Percentiles rank a stretch among this genome's conserved stretches.
Conservation (phyloP, 2,888 invertebrate genomes). For the Pristionchus arcanus region DNA sequence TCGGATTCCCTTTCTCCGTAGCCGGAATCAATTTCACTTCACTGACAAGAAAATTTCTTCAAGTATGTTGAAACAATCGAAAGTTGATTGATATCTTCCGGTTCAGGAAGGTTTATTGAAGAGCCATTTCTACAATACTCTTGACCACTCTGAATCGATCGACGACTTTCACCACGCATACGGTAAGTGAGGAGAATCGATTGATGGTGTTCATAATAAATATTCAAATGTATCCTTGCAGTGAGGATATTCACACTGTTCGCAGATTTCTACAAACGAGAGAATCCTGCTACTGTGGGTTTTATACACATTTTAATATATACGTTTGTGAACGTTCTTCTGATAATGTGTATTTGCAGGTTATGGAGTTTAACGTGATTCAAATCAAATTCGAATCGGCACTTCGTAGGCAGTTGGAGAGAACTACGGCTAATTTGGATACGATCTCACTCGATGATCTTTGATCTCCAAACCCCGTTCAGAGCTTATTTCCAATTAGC, state of each 20-base stretch:
- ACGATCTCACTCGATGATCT: conserved; percentile 42
- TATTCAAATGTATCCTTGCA: conserved; percentile 16
- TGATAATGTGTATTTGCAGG: neutral
- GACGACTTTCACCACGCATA: conserved; percentile 52
- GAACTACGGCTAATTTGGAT: conserved; percentile 36
- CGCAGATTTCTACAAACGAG: conserved; percentile 28
- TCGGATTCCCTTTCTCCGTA: conserved; percentile 53
- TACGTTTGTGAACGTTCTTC: neutral
- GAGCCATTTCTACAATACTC: conserved; percentile 53
- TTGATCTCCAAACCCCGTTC: neutral
- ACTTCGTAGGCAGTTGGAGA: neutral
- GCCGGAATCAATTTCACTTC: conserved; percentile 55
- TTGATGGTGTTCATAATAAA: neutral
- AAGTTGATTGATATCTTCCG: neutral
- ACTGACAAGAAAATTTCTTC: conserved; percentile 46
- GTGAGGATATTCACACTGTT: conserved; percentile 43
- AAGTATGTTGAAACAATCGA: neutral
- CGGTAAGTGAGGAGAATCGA: conserved; percentile 17
- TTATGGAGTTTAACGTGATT: conserved; percentile 54
- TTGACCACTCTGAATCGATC: conserved; percentile 15
- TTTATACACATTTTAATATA: neutral
- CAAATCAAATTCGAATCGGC: conserved; percentile 32
- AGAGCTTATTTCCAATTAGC: neutral
- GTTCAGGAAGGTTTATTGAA: conserved; percentile 35
- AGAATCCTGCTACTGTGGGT: conserved; percentile 28